Evolutionary conservation across 2,113 vertebrate species (phyloP), one percentile per base, ranked within the genome.

Genomic region (Phycodurus eques): DNA sequence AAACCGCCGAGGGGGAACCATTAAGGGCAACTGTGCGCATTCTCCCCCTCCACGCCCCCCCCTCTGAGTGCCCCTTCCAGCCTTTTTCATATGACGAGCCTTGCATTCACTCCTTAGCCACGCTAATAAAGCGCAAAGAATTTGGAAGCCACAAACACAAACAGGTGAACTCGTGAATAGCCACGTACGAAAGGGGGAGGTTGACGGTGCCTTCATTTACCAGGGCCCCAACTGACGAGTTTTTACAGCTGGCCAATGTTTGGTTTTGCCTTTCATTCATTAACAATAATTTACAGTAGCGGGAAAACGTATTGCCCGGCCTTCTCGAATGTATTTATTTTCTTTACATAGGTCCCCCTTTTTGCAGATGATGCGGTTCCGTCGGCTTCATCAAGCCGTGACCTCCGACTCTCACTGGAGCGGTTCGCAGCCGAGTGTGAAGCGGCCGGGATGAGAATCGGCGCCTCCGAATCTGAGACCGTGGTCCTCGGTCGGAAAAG

Each of bases 1-100:
- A 87, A 85, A 74, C 82, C 90, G 89, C 90, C 87, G 57, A 54
- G 84, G 87, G 89, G 88, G 73, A 81, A 86, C 87, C 89, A 90
- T 90, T 90, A 90, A 88, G 86, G 80, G 82, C 78, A 83, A 82
- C 67, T 85, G 84, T 70, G 43, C 87, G 85, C 84, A 65, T 82
- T 81, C 79, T 78, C 70, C 59, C 78, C 80, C 71, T 79, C 67
- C 65, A 19, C 68, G 82, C 68, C 4, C 57, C 51, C 61, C 43
- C 66, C n/a, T 43, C 43, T 11, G 4, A 66, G 53, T 73, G 78
- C 80, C 72, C 57, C 75, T 80, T 71, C 71, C 80, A 78, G 75
- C 75, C 76, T 68, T 71, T 73, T 80, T 72, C 85, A 79, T 79
- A 81, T 73, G 80, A 77, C 75, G 76, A 81, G 73, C 73, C 85